Evolutionary conservation across 2,888 invertebrate genomes (phyloP), one percentile per base, ranked within the genome.

Genomic region (Nymphalis c-album): DNA sequence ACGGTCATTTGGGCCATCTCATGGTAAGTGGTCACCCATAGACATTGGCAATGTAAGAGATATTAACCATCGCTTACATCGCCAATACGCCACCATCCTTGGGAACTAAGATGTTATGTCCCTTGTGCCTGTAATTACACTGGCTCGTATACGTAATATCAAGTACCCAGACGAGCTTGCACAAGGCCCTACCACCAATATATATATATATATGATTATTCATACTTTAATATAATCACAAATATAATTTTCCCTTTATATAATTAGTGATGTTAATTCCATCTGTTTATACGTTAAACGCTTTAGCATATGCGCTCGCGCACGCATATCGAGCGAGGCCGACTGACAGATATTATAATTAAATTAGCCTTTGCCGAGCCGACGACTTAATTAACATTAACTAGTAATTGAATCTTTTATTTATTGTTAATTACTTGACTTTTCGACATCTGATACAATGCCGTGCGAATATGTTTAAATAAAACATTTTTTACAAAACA

Each of bases 351-450:
- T 77, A 73, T 72, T 77, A 73, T 82, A 82, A 82, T 84, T 82
- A 82, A 84, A 82, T 82, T 80, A 82, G 76, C 72, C 75, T 74
- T 76, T 75, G 75, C 78, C 73, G 67, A 48, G 35, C 69, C 74
- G 71, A 78, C 79, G 76, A 79, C 83, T 84, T 85, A 85, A 90
- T 88, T 85, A 88, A 82, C 80, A 77, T 76, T 73, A 74, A 71
- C 70, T 74, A 74, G 78, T 88, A 89, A 90, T 88, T 89, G 88
- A 90, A 88, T 86, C 78, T 82, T 81, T 81, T 85, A 88, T 88
- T 86, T 90, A 90, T 85, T 82, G 82, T 81, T 85, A 83, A 88
- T 88, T 86, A 83, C 75, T 75, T 74, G 73, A 69, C 71, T 75
- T 75, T 68, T 62, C 45, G 65, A 66, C 58, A 35, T 60, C 17